A percentile compares a stretch with the other conserved stretches of the same genome.
These are phyloP conservation scores for Xylocopa sonorina DNA, from an alignment of 1,140 invertebrate species.

Conservation along the genomic window DNA sequence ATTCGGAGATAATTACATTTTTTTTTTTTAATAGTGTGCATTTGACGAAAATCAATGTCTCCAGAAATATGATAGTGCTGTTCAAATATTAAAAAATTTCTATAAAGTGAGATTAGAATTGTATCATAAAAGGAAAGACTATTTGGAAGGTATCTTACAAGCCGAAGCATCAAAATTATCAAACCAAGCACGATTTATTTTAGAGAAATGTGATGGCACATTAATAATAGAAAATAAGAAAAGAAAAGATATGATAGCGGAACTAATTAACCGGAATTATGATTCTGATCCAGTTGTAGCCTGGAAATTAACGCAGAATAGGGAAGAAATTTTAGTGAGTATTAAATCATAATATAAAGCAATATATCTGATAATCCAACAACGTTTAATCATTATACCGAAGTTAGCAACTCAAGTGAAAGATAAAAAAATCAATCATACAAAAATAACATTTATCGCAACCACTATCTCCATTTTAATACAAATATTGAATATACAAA, in stretches of 20 bases:
- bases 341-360: not conserved
- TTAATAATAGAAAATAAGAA: constrained; percentile 97
- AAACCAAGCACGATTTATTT: constrained; percentile 97
- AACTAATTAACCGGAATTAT: constrained; percentile 93
- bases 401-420: constrained; percentile 70
- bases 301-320: constrained; percentile 92
- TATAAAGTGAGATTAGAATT: constrained; percentile 90
- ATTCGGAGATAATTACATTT: constrained; percentile 2
- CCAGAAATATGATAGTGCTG: constrained; percentile 88
- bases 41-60: constrained; percentile 96
- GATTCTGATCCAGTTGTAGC: constrained; percentile 96
- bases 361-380: constrained; percentile 8
- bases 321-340: constrained; percentile 80
- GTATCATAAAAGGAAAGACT: constrained; percentile 95
- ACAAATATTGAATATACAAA: no score
- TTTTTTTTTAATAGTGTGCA: constrained; percentile 81
- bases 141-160: constrained; percentile 93
- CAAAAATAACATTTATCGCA: constrained; percentile 9
- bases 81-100: constrained; percentile 94
- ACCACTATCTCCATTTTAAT: not conserved
- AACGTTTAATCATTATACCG: constrained; percentile 44
- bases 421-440: constrained; percentile 28
- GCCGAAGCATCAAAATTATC: constrained; percentile 95
- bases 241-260: constrained; percentile 94
- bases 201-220: constrained; percentile 97